phyloP scores from a whole-genome alignment of 2,888 invertebrate species.

The Choreutis nemorana region DNA sequence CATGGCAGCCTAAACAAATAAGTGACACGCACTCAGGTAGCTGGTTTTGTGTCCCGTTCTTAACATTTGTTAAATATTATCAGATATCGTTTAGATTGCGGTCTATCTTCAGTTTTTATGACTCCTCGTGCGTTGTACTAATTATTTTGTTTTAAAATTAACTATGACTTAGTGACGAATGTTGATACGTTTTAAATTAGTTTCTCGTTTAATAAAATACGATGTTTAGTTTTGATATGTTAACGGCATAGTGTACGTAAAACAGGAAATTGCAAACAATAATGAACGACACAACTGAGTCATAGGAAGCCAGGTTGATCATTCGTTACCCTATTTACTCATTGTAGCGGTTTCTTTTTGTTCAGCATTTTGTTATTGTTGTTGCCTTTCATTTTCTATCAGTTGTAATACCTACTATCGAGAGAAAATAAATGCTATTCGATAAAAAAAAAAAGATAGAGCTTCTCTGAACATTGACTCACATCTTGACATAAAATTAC shows the following conservation, averaged over 20 bases:
- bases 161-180: conserved; percentile 10
- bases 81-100: conserved; percentile 49
- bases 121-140: conserved; percentile 2
- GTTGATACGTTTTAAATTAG: conserved; percentile 7
- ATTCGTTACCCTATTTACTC: conserved; percentile 26
- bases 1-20: conserved; percentile 60
- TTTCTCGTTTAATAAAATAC: conserved; percentile 2
- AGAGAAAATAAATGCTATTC: no score
- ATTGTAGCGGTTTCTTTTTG: conserved; percentile 10
- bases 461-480: no score
- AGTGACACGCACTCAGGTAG: conserved; percentile 56
- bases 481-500: no score
- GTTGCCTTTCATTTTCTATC: no score
- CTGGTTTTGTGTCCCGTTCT: conserved; percentile 37
- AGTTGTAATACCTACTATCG: no score
- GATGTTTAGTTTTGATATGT: conserved; percentile 8
- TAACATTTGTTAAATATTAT: conserved; percentile 58
- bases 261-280: conserved; percentile 33
- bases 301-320: conserved; percentile 22
- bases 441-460: no score
- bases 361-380: no score
- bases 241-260: conserved; percentile 10
- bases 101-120: conserved; percentile 19
- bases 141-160: conserved; percentile 7
- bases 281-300: conserved; percentile 22